A percentile compares a stretch with the other conserved stretches of the same genome.
phyloP scores from a whole-genome alignment of 2,888 invertebrate species.

The Clepsis dumicolana region DNA sequence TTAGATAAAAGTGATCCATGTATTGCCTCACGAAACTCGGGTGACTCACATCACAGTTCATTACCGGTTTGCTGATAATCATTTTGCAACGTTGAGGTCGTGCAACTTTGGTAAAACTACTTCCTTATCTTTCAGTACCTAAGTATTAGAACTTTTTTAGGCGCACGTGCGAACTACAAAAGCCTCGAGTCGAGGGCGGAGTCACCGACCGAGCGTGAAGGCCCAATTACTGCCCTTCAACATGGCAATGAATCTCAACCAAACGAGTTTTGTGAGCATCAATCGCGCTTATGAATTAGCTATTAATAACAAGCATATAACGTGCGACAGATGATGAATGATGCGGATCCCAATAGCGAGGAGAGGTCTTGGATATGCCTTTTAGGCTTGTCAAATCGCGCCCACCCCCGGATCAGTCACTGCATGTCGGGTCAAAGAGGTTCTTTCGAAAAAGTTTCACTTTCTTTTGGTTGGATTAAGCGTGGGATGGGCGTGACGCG shows the following conservation, averaged over 20 bases:
- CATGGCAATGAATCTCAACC: constrained; percentile 39
- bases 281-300: constrained; percentile 27
- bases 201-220: constrained; percentile 68
- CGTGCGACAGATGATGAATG: constrained; percentile 23
- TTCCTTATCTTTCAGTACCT: constrained; percentile 55
- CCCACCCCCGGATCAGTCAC: constrained; percentile 48
- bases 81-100: constrained; percentile 22
- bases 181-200: constrained; percentile 65
- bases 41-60: constrained; percentile 15
- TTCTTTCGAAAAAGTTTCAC: constrained; percentile 71
- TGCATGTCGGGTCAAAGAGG: constrained; percentile 51
- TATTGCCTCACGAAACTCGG: constrained; percentile 10
- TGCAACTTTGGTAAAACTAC: constrained; percentile 53
- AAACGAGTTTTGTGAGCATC: constrained; percentile 42
- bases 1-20: constrained; percentile 21
- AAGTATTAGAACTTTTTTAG: constrained; percentile 55
- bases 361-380: constrained; percentile 27
- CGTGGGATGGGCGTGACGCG: constrained; percentile 78
- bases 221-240: constrained; percentile 60
- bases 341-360: constrained; percentile 25
- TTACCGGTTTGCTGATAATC: constrained; percentile 11
- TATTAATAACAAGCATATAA: constrained; percentile 19
- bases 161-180: constrained; percentile 57
- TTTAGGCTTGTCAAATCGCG: constrained; percentile 43
- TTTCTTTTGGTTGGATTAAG: constrained; percentile 69